Evolutionary conservation across 2,888 invertebrate genomes (phyloP), one percentile per base, ranked within the genome.

Genomic region (Phaonia tiefii): DNA sequence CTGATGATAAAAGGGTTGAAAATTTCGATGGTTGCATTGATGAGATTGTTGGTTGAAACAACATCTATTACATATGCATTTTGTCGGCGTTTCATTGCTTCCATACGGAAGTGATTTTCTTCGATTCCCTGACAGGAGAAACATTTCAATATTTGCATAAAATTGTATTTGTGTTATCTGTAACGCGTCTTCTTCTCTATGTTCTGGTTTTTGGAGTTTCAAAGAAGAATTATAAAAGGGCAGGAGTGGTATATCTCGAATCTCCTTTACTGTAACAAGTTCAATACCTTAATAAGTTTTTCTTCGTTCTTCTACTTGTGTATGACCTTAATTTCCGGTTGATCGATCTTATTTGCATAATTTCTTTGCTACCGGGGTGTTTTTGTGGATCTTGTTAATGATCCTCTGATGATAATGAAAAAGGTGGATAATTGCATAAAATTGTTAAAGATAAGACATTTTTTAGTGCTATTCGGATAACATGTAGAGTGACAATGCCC

Each of bases 31-130:
- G 31, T 31, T 44, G 13, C 44, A 44, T 44, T 44, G 2, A 13
- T 8, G 31, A 31, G 31, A 31, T 31, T 3, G 31, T 31, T 31
- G 8, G 3, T 31, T 31, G 31, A 31, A 3, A 31, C 31, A 31
- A 31, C 31, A 31, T 31, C 31, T 8, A 31, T 31, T 31, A 31
- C 3, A 31, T 31, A 8, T 31, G 3, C 31, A 31, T 31, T 31
- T 31, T 8, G 44, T 13, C 44, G 44, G 44, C 2, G 44, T 44
- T 44, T 44, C 20, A 51, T 22, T 51, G 17, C 51, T 3, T 20
- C 10, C 17, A 17, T 22, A 63, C 63, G 63, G 63, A 63, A 63
- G 63, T 63, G 63, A 63, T 63, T 63, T 63, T 63, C 39, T 63
- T 63, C 51, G 31, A 31, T 31, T n/a, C n/a, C n/a, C n/a, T 31